phyloP scores from a whole-genome alignment of 2,888 invertebrate species.

The Galerucella pusilla region DNA sequence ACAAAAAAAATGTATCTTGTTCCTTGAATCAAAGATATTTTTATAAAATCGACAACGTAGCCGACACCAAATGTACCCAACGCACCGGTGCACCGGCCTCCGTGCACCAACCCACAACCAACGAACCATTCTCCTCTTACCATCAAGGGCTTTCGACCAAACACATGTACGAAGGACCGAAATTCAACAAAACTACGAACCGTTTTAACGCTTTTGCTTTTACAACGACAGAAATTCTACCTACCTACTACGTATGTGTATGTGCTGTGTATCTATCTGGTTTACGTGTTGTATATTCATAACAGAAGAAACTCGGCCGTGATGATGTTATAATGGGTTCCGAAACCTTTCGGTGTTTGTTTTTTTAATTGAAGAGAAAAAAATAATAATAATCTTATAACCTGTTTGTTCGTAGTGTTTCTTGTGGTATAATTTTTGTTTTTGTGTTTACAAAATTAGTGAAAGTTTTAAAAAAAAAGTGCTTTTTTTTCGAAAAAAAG shows the following conservation, averaged over 20 bases:
- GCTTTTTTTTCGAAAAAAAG: not conserved
- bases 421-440: not conserved
- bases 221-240: conserved; percentile 14
- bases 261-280: not conserved
- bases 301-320: conserved; percentile 26
- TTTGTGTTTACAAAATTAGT: not conserved
- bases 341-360: conserved; percentile 20
- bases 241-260: conserved; percentile 2
- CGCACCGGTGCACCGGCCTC: conserved; percentile 25
- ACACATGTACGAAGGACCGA: conserved; percentile 31
- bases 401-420: not conserved
- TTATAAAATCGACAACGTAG: conserved; percentile 13
- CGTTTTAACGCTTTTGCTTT: not conserved
- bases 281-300: conserved; percentile 1
- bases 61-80: conserved; percentile 26
- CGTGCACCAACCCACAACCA: conserved; percentile 33
- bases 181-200: conserved; percentile 19
- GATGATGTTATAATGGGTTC: conserved; percentile 16
- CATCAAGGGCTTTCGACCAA: conserved; percentile 35
- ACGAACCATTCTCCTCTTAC: conserved; percentile 22
- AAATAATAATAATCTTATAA: not conserved
- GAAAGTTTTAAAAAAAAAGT: not conserved
- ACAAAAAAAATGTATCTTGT: no score
- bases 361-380: not conserved
- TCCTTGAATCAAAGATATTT: not conserved